Percentiles rank a stretch among this genome's conserved stretches.
These are phyloP conservation scores for Heptranchias perlo DNA, from an alignment of 2,113 vertebrate genomes.

Conservation along the genomic window DNA sequence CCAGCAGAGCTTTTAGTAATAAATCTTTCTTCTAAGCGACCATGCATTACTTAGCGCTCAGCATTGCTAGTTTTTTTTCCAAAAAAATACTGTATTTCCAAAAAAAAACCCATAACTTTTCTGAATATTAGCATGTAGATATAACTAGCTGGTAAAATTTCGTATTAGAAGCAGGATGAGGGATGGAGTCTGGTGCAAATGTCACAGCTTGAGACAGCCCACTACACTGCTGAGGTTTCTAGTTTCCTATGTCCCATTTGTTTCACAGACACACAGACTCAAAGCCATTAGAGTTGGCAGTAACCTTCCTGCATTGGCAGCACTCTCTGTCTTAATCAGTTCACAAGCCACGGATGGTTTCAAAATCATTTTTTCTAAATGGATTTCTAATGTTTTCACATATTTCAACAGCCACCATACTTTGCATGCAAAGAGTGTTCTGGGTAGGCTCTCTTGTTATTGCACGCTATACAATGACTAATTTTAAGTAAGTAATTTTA, in stretches of 20 bases:
- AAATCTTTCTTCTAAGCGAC: background rate
- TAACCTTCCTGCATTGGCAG: background rate
- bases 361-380: slow-evolving; percentile 35
- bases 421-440: background rate
- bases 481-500: slow-evolving; percentile 9
- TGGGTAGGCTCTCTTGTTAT: background rate
- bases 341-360: slow-evolving; percentile 37
- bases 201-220: background rate
- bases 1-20: background rate
- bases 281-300: slow-evolving; percentile 23
- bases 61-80: background rate
- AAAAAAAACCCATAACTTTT: background rate
- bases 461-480: background rate
- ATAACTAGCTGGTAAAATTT: background rate
- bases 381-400: slow-evolving; percentile 35
- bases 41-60: background rate
- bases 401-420: slow-evolving; percentile 21
- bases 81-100: no score
- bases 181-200: background rate
- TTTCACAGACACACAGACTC: background rate
- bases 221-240: background rate
- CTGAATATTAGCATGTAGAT: background rate
- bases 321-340: slow-evolving; percentile 12
- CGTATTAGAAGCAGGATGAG: background rate
- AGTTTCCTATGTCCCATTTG: slow-evolving; percentile 22